Evolutionary conservation across 2,113 vertebrate genomes (phyloP).

Genomic region (Crocuta crocuta): DNA sequence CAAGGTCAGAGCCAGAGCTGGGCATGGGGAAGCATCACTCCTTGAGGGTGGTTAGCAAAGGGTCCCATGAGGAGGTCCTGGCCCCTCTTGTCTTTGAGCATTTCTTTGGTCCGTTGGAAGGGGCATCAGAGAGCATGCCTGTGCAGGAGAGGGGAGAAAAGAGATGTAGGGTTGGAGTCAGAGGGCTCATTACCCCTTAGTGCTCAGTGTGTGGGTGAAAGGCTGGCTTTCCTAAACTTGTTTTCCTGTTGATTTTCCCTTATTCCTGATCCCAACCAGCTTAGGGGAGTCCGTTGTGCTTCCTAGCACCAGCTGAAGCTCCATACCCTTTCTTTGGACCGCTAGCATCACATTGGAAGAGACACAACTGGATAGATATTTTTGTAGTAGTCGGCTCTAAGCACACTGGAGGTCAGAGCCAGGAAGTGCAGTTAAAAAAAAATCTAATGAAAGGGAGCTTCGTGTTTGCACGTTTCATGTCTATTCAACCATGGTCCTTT

Average conservation of each 20-base stretch:
- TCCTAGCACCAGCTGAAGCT: neutral
- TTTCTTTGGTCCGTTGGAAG: neutral
- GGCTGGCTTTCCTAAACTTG: neutral
- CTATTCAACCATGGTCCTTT: neutral
- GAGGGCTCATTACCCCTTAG: neutral
- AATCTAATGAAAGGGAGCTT: neutral
- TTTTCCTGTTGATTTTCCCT: neutral
- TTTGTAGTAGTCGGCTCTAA: neutral
- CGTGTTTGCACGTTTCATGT: neutral
- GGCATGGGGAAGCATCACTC: neutral
- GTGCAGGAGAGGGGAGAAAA: neutral
- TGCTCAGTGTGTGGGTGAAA: neutral
- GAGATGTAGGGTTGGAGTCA: neutral
- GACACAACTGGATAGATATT: neutral
- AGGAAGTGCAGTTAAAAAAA: neutral
- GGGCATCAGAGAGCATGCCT: neutral
- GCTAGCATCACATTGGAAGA: neutral
- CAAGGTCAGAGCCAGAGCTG: neutral
- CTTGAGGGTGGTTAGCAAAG: neutral
- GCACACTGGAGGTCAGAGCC: neutral
- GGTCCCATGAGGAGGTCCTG: no score
- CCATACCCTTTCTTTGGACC: neutral
- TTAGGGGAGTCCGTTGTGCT: neutral
- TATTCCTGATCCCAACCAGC: neutral
- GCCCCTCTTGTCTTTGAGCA: neutral